Percentiles rank a stretch among this genome's conserved stretches.
Conservation (phyloP, 2,888 invertebrate genomes). For the Cartodere bifasciata region DNA sequence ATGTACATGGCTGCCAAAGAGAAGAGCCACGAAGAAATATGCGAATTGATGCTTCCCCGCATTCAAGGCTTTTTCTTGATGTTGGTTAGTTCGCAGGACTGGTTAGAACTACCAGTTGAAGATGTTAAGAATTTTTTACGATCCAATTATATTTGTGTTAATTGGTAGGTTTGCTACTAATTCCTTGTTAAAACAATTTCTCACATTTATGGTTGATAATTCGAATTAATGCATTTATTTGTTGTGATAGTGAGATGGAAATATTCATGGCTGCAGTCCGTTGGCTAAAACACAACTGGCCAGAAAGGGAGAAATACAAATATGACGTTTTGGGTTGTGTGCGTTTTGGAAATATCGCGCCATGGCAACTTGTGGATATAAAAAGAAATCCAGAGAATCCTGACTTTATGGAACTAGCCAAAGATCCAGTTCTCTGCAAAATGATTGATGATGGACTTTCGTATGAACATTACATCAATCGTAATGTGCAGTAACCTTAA, state of each 20-base stretch:
- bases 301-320: constrained; percentile 42
- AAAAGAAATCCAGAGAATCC: constrained; percentile 60
- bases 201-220: neutral
- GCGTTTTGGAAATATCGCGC: constrained; percentile 65
- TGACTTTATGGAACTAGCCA: constrained; percentile 56
- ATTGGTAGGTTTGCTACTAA: constrained; percentile 40
- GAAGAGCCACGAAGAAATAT: constrained; percentile 44
- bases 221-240: constrained; percentile 10
- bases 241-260: constrained; percentile 59
- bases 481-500: neutral
- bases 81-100: constrained; percentile 62
- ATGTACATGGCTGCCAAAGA: constrained; percentile 43
- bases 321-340: constrained; percentile 56
- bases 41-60: constrained; percentile 60
- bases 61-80: constrained; percentile 65
- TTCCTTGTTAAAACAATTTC: neutral
- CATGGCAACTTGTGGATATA: constrained; percentile 69
- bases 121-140: constrained; percentile 54
- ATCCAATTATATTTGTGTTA: constrained; percentile 62
- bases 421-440: constrained; percentile 54
- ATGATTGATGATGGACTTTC: constrained; percentile 71
- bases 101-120: constrained; percentile 49
- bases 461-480: constrained; percentile 37
- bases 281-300: constrained; percentile 65
- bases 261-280: constrained; percentile 69